Evolutionary conservation across 2,888 invertebrate species (phyloP).

Genomic region (Thecophora atra): DNA sequence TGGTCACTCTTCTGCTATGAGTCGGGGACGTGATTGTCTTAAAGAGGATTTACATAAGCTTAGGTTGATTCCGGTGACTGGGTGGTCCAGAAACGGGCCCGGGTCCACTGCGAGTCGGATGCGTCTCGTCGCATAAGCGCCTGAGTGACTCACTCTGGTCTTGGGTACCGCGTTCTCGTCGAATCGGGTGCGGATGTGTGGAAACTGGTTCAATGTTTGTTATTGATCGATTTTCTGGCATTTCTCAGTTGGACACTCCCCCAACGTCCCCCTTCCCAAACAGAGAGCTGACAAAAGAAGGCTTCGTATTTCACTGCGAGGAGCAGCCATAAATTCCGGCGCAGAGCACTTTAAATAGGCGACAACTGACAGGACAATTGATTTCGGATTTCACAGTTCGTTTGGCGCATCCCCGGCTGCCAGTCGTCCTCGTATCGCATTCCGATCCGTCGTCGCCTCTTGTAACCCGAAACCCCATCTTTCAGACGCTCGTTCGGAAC

Average conservation of each 20-base stretch:
- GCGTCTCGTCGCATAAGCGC: too few relatives aligned
- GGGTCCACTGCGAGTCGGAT: too few relatives aligned
- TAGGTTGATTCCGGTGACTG: not conserved
- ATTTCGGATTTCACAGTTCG: constrained; percentile 44
- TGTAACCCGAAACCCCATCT: constrained; percentile 12
- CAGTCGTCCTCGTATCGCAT: constrained; percentile 25
- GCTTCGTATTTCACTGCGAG: constrained; percentile 21
- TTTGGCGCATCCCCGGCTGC: constrained; percentile 27
- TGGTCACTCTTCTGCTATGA: not conserved
- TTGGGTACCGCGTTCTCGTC: too few relatives aligned
- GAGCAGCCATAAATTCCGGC: not conserved
- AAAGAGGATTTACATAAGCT: constrained; percentile 10
- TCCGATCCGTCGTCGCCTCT: not conserved
- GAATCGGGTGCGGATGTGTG: too few relatives aligned
- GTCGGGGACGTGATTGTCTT: not conserved
- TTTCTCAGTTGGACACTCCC: too few relatives aligned
- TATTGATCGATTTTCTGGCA: too few relatives aligned
- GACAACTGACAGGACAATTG: constrained; percentile 34
- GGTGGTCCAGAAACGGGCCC: not conserved
- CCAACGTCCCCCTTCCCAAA: not conserved
- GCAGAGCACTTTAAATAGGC: constrained; percentile 13
- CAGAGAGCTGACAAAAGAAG: not conserved
- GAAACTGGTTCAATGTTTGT: too few relatives aligned
- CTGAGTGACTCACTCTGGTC: not conserved
- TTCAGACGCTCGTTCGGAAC: not conserved